phyloP scores from a whole-genome alignment of 2,797 vertebrate genomes.

The Neosalanx taihuensis region DNA sequence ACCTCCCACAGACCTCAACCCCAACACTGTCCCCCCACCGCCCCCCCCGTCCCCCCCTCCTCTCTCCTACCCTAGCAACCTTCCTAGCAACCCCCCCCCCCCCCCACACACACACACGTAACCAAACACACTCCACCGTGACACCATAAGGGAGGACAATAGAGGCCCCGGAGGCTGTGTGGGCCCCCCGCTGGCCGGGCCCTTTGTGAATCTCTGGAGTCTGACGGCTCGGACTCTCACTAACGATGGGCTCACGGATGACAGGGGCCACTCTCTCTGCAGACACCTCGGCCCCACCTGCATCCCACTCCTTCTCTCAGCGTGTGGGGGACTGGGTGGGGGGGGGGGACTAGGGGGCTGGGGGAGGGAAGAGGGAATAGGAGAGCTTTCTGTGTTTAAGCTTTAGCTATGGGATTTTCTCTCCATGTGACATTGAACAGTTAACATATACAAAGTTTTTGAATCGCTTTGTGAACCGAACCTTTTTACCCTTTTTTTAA shows the following conservation, averaged over 20 bases:
- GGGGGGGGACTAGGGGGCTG: background rate
- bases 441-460: too few relatives aligned
- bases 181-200: conserved; percentile 43
- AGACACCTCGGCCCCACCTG: background rate
- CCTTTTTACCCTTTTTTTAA: too few relatives aligned
- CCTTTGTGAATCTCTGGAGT: conserved; percentile 55
- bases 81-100: background rate
- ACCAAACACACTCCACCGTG: background rate
- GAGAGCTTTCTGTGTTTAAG: background rate
- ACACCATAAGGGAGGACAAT: conserved; percentile 33
- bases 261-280: background rate
- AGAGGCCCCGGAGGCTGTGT: conserved; percentile 35
- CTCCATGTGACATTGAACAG: too few relatives aligned
- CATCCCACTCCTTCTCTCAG: background rate
- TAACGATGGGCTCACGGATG: conserved; percentile 58
- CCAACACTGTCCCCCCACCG: background rate
- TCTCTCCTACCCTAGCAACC: background rate
- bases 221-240: conserved; percentile 48
- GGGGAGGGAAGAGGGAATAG: background rate
- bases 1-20: background rate
- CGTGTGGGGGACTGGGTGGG: background rate
- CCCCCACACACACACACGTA: background rate
- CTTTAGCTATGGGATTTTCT: too few relatives aligned
- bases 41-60: too few relatives aligned
- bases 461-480: too few relatives aligned